These are phyloP conservation scores for Margaritifera margaritifera DNA, from an alignment of 2,888 invertebrate species.

Conservation along the genomic window DNA sequence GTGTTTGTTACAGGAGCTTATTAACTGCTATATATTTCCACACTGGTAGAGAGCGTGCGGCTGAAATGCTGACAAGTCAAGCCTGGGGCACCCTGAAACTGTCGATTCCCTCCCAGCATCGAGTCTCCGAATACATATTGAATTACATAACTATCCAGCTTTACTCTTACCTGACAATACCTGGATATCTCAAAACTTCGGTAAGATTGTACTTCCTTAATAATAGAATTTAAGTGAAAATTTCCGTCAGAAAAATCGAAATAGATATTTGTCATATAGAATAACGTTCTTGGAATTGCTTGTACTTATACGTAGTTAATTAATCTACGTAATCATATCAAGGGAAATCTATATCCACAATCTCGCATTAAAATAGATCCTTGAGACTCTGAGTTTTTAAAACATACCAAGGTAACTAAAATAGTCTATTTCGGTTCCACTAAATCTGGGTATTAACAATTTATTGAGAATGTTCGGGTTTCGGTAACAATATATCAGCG, in stretches of 20 bases:
- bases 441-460: too few relatives aligned
- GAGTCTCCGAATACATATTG: slow-evolving; percentile 19
- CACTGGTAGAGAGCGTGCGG: slow-evolving; percentile 1
- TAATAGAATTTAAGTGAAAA: background rate
- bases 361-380: too few relatives aligned
- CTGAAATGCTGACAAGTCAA: slow-evolving; percentile 4
- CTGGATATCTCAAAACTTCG: background rate
- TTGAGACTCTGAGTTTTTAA: too few relatives aligned
- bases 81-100: slow-evolving; percentile 3
- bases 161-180: slow-evolving; percentile 8
- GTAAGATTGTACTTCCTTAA: background rate
- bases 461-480: too few relatives aligned
- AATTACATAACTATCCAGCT: slow-evolving; percentile 18
- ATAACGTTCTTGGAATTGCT: too few relatives aligned
- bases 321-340: too few relatives aligned
- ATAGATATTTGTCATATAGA: background rate
- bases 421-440: too few relatives aligned
- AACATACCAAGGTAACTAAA: too few relatives aligned
- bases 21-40: slow-evolving; percentile 1
- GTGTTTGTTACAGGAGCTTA: background rate
- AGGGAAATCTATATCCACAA: too few relatives aligned
- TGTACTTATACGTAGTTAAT: too few relatives aligned
- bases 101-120: slow-evolving; percentile 17
- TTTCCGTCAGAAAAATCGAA: background rate
- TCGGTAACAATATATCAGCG: too few relatives aligned